Evolutionary conservation across 2,888 invertebrate genomes (phyloP).

Genomic region (Barypeithes pellucidus): DNA sequence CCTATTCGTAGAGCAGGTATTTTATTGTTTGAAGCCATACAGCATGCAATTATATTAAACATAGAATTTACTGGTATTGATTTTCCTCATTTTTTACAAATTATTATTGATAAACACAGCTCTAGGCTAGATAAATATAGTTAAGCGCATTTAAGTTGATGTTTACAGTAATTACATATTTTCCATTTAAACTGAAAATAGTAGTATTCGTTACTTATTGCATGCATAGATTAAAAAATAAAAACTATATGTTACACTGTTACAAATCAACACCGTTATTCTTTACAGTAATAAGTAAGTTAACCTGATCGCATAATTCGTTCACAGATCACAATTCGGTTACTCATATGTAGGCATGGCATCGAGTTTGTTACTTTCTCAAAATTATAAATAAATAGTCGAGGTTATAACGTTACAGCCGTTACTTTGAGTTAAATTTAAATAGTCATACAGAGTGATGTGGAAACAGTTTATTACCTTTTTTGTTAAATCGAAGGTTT

Average conservation of each 20-base stretch:
- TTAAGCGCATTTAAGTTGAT: constrained; percentile 12
- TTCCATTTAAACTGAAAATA: constrained; percentile 30
- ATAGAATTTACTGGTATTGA: constrained; percentile 40
- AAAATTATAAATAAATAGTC: too few relatives aligned
- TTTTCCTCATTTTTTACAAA: constrained; percentile 25
- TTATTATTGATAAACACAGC: constrained; percentile 31
- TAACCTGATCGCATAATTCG: too few relatives aligned
- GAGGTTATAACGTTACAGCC: too few relatives aligned
- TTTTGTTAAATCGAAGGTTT: too few relatives aligned
- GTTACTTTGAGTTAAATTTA: constrained; percentile 15
- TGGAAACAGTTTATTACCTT: too few relatives aligned
- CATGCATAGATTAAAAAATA: constrained; percentile 9
- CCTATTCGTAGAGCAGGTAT: constrained; percentile 22
- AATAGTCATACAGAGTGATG: too few relatives aligned
- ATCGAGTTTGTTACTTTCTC: too few relatives aligned
- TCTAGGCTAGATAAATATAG: constrained; percentile 37
- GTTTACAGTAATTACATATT: constrained; percentile 35
- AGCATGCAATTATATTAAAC: constrained; percentile 39
- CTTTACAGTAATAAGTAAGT: too few relatives aligned
- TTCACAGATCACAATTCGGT: too few relatives aligned
- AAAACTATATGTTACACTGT: not conserved
- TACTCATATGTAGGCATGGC: too few relatives aligned
- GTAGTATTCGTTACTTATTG: not conserved
- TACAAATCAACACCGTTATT: too few relatives aligned
- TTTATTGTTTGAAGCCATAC: constrained; percentile 35